Percentiles rank a stretch among this genome's conserved stretches.
Conservation (phyloP, 2,888 invertebrate species). For the Lochmaea crataegi region DNA sequence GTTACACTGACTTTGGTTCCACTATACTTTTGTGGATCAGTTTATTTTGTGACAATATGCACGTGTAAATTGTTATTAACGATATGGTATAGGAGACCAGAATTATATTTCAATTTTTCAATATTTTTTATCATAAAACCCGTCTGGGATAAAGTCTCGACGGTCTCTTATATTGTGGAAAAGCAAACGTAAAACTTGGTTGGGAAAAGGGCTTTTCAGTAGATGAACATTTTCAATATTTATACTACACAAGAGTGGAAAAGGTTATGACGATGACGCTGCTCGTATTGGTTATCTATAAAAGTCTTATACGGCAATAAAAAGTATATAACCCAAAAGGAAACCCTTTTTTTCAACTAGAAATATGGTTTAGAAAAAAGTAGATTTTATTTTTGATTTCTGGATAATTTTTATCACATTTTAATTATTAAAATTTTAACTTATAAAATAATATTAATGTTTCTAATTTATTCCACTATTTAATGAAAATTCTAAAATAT, state of each 20-base stretch:
- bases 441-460: too few species aligned
- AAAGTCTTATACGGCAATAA: neutral
- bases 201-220: constrained; percentile 1
- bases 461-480: too few species aligned
- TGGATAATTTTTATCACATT: too few species aligned
- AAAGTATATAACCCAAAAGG: neutral
- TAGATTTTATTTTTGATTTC: too few species aligned
- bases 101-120: neutral
- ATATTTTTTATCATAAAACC: neutral
- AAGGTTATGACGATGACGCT: constrained; percentile 1
- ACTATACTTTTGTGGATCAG: too few species aligned
- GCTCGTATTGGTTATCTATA: neutral
- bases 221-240: constrained; percentile 14
- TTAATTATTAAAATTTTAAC: too few species aligned
- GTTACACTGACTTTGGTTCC: too few species aligned
- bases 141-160: neutral
- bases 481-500: too few species aligned
- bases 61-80: too few species aligned
- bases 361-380: too few species aligned
- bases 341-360: neutral
- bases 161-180: constrained; percentile 8
- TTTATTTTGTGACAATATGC: too few species aligned
- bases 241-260: neutral
- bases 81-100: too few species aligned
- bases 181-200: constrained; percentile 11